phyloP scores from a whole-genome alignment of 2,797 vertebrate genomes.

The Hybognathus amarus region DNA sequence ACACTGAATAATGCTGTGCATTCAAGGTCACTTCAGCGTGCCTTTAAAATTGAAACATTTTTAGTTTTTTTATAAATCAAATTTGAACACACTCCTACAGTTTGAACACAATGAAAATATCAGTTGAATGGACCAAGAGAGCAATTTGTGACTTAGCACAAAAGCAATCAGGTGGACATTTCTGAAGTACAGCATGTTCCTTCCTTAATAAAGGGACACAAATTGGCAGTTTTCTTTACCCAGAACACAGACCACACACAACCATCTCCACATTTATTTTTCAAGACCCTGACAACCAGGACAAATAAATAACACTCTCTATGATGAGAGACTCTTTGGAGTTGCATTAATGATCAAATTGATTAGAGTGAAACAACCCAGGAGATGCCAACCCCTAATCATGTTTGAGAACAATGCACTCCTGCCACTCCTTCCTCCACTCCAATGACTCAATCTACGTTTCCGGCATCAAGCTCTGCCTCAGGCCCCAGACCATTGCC shows the following conservation, averaged over 20 bases:
- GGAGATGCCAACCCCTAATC: slow-evolving; percentile 73
- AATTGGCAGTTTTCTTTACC: slow-evolving; percentile 17
- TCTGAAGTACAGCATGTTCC: slow-evolving; percentile 35
- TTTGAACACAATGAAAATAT: slow-evolving; percentile 13
- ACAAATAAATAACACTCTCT: slow-evolving; percentile 45
- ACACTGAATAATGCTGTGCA: too few species aligned
- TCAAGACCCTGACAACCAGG: not conserved
- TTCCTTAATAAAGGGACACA: slow-evolving; percentile 42
- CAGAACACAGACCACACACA: not conserved
- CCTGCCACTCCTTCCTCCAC: slow-evolving; percentile 33
- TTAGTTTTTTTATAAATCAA: slow-evolving; percentile 1
- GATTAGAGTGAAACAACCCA: slow-evolving; percentile 54
- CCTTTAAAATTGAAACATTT: not conserved
- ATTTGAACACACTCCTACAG: slow-evolving; percentile 1
- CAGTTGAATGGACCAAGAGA: slow-evolving; percentile 10
- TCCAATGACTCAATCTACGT: slow-evolving; percentile 24
- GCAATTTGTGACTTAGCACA: slow-evolving; percentile 20
- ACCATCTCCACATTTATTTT: slow-evolving; percentile 7
- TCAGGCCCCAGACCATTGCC: not conserved
- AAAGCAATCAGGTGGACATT: slow-evolving; percentile 26
- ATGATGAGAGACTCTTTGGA: slow-evolving; percentile 35
- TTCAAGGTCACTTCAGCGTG: too few species aligned
- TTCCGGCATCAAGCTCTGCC: slow-evolving; percentile 36
- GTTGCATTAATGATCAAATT: slow-evolving; percentile 48
- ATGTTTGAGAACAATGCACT: slow-evolving; percentile 71